Evolutionary conservation across 1,140 invertebrate genomes (phyloP).

Genomic region (Zaprionus gabonicus): DNA sequence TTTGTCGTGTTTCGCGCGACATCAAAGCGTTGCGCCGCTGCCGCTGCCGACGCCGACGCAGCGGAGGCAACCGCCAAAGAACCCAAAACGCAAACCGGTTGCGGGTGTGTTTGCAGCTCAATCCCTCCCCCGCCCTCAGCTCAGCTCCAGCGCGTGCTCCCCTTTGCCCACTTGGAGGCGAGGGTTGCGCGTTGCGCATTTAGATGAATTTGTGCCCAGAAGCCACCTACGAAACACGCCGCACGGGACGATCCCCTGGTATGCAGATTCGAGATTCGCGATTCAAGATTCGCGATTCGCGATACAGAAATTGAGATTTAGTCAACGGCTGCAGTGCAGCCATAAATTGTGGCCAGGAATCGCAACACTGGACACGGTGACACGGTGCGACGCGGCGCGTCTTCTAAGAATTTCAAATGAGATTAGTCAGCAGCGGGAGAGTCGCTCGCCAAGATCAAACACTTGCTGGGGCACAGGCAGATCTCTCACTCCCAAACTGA

Average conservation of each 20-base stretch:
- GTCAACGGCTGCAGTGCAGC: conserved; percentile 56
- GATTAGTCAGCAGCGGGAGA: conserved; percentile 32
- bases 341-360: conserved; percentile 73
- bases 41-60: conserved; percentile 7
- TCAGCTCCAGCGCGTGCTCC: conserved; percentile 2
- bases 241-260: conserved; percentile 21
- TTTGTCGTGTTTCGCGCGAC: conserved; percentile 49
- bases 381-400: conserved; percentile 42
- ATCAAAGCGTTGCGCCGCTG: conserved; percentile 60
- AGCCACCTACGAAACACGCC: conserved; percentile 72
- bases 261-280: conserved; percentile 59
- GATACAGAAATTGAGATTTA: conserved; percentile 50
- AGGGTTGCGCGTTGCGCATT: conserved; percentile 72
- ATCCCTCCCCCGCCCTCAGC: neutral
- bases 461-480: conserved; percentile 9
- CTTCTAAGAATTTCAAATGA: conserved; percentile 82
- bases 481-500: conserved; percentile 13
- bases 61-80: conserved; percentile 57
- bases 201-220: conserved; percentile 78
- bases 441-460: neutral
- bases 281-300: conserved; percentile 14
- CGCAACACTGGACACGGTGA: conserved; percentile 25
- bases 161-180: conserved; percentile 1
- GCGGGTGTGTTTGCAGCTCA: conserved; percentile 51
- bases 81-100: conserved; percentile 79